These are phyloP conservation scores for Carcharodon carcharias DNA, from an alignment of 2,797 vertebrate species.

Conservation along the genomic window DNA sequence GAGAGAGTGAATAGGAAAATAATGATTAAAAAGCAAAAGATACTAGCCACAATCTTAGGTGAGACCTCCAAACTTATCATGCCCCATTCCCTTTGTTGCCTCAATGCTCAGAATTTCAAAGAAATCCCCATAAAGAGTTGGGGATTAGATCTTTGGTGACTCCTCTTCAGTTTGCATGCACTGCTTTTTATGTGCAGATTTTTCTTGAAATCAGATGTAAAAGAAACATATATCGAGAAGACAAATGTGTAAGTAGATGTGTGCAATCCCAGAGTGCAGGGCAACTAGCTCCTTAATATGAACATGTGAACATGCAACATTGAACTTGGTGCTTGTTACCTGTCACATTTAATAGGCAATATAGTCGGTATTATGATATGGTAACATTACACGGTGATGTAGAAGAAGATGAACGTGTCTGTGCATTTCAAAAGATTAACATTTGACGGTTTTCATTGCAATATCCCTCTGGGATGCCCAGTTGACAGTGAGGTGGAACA, in stretches of 20 bases:
- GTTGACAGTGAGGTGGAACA: neutral
- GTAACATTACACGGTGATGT: neutral
- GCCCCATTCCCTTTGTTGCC: neutral
- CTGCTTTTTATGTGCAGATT: neutral
- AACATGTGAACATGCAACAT: neutral
- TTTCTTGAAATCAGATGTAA: neutral
- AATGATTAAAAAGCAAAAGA: neutral
- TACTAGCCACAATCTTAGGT: neutral
- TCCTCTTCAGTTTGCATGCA: neutral
- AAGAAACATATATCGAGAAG: neutral
- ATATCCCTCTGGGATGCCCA: neutral
- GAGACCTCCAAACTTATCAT: neutral
- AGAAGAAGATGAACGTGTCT: neutral
- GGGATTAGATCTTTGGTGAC: neutral
- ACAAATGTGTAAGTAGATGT: neutral
- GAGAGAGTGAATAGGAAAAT: neutral
- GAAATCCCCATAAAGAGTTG: neutral
- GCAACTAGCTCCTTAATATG: neutral
- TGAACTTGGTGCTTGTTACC: neutral
- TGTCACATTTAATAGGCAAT: slow-evolving; percentile 12
- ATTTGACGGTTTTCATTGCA: neutral
- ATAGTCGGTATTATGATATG: neutral
- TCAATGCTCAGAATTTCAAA: neutral
- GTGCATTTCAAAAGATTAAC: neutral
- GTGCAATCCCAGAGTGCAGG: neutral